Evolutionary conservation across 2,888 invertebrate genomes (phyloP), one percentile per base, ranked within the genome.

Genomic region (Cataglyphis rosenhaueri): DNA sequence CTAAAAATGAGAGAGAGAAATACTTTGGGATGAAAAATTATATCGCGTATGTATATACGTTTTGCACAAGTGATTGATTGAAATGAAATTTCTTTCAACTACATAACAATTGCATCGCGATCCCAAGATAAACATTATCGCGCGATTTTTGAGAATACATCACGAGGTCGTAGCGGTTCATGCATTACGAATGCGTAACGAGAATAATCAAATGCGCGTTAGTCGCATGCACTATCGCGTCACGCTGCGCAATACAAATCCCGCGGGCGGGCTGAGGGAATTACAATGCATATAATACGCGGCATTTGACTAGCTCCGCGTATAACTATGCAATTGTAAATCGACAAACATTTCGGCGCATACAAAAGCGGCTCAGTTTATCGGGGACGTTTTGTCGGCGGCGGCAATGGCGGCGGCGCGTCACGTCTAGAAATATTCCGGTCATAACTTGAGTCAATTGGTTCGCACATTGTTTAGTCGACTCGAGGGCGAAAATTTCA

Each of bases 141-240:
- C 15, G 38, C 44, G 48, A 62, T 71, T 81, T 73, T 81, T 81
- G 75, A 61, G 57, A 78, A 78, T 78, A 38, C 38, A n/a, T 29
- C 55, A 29, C 29, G 70, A 21, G 38, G 8, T 41, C 68, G 70
- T 44, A 70, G 70, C 74, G 76, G 81, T 64, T 84, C 48, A 65
- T 64, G 70, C 85, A 73, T 84, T 65, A 64, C 86, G 76, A 85
- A 86, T 85, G 83, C 83, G 73, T 68, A 86, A 84, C 85, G 82
- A 85, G 86, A 84, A 83, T 85, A 85, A 87, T 82, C 78, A 86
- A 87, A 85, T 82, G 83, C 73, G 79, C 83, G 82, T 85, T 85
- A 85, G 84, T 73, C 84, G 86, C 83, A 79, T 76, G 79, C n/a
- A 8, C 52, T 82, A 70, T 83, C 85, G 83, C 74, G 86, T 71